Base-by-base conservation (phyloP, 2,888 invertebrate species). In the Galerucella pusilla region DNA sequence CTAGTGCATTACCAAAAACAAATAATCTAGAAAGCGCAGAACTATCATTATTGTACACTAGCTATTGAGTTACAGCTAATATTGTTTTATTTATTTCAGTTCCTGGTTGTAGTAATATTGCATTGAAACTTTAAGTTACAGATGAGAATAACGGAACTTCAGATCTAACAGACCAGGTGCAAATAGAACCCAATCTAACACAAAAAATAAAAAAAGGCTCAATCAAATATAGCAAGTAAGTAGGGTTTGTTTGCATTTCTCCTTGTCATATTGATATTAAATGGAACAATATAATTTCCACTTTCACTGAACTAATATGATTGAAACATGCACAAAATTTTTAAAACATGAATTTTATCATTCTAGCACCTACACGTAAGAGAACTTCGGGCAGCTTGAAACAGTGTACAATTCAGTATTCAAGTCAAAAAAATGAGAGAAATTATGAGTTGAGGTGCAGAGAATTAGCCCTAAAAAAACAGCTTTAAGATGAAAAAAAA, bases 371-470 rank as follows among this genome's bases (percentile, higher is more conserved):
- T n/a, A 63, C 45, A 28, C 35, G 63, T 25, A 70, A 63, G 46
- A 63, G 63, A 70, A 46, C 46, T 11, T 10, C 14, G 61, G 42
- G n/a, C 45, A 70, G 28, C 46, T 7, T 49, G 14, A 70, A 61
- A 63, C 49, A 70, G 14, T 16, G 5, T 46, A 70, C 63, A 10
- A 49, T 63, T 20, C 20, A 70, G 28, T 70, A 70, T 70, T 63
- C 63, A 46, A 35, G 70, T 61, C 63, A 70, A 12, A 73, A 73
- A 67, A 68, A 67, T 73, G 68, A 73, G n/a, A 73, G 20, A 64
- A 42, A 63, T 28, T 16, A 63, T 63, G 68, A 73, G 54, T 49
- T 73, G n/a, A 63, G 54, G 49, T 52, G 16, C 20, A 67, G 68
- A 68, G 68, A 73, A 63, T 16, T 73, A 45, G 35, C 4, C n/a